These are phyloP conservation scores for Oceanodroma tethys DNA, from an alignment of 2,113 vertebrate genomes.

Conservation along the genomic window DNA sequence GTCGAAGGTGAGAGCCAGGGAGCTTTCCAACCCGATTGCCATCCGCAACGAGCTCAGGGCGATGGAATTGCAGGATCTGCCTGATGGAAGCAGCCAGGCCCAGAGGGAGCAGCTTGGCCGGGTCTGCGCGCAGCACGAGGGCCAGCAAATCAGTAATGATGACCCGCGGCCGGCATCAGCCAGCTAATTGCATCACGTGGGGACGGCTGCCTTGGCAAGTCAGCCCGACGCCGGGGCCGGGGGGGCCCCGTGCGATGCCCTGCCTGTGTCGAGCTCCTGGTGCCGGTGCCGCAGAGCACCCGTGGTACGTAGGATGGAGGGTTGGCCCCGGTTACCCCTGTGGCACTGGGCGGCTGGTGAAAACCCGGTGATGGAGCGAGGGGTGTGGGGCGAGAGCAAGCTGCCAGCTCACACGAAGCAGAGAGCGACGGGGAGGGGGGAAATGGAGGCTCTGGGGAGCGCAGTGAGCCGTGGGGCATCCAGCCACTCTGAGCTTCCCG, in stretches of 20 bases:
- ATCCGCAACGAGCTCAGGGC: rapidly evolving
- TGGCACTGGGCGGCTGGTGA: neutral
- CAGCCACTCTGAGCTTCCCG: neutral
- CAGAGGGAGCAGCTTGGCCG: neutral
- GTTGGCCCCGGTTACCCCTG: neutral
- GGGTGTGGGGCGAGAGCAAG: neutral
- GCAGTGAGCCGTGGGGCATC: rapidly evolving
- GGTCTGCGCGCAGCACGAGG: rapidly evolving
- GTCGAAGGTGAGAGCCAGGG: neutral
- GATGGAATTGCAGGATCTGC: neutral
- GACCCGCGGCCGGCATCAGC: neutral
- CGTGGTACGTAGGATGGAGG: rapidly evolving
- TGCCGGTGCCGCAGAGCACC: neutral
- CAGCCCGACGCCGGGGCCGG: rapidly evolving
- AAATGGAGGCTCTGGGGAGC: neutral
- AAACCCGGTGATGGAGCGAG: neutral
- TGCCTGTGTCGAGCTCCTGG: rapidly evolving
- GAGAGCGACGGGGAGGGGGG: rapidly evolving
- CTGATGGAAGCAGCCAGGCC: neutral
- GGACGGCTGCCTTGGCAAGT: neutral
- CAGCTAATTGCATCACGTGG: neutral
- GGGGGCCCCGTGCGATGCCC: rapidly evolving
- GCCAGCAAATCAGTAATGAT: neutral
- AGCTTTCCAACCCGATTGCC: neutral
- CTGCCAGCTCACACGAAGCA: neutral